Evolutionary conservation across 1,140 invertebrate species (phyloP).

Genomic region (Drosophila paulistorum): DNA sequence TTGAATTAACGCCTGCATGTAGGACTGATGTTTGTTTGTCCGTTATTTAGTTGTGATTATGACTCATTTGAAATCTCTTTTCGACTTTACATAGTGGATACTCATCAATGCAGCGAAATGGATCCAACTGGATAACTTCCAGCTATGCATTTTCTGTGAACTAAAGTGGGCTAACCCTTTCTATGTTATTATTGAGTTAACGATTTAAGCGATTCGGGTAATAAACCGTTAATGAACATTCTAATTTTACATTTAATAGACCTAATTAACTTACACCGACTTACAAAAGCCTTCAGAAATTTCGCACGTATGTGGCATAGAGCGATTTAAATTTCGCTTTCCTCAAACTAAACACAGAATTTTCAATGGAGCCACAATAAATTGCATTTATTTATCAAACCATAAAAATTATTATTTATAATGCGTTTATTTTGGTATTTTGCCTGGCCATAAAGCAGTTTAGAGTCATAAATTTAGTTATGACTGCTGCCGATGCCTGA

Average conservation of each 20-base stretch:
- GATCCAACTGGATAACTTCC: too few species aligned
- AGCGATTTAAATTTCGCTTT: neutral
- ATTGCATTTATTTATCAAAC: slow-evolving; percentile 57
- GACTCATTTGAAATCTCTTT: neutral
- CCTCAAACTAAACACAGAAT: neutral
- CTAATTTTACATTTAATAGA: neutral
- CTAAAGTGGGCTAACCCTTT: too few species aligned
- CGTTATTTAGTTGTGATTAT: neutral
- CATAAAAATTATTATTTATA: slow-evolving; percentile 73
- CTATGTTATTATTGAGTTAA: too few species aligned
- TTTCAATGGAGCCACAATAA: slow-evolving; percentile 17
- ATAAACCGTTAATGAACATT: neutral
- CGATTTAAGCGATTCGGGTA: neutral
- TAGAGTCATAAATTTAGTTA: slow-evolving; percentile 57
- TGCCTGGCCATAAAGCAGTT: slow-evolving; percentile 51
- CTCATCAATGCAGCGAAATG: too few species aligned
- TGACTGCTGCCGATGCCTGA: slow-evolving; percentile 22
- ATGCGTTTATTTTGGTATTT: slow-evolving; percentile 55
- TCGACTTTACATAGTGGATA: too few species aligned
- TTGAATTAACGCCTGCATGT: too few species aligned
- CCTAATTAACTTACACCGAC: neutral
- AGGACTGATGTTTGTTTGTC: too few species aligned
- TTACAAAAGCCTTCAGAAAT: neutral
- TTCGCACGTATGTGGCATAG: neutral
- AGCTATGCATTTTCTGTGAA: too few species aligned